Conservation (phyloP, 2,797 vertebrate species). For the Platyrinchus mystaceus region DNA sequence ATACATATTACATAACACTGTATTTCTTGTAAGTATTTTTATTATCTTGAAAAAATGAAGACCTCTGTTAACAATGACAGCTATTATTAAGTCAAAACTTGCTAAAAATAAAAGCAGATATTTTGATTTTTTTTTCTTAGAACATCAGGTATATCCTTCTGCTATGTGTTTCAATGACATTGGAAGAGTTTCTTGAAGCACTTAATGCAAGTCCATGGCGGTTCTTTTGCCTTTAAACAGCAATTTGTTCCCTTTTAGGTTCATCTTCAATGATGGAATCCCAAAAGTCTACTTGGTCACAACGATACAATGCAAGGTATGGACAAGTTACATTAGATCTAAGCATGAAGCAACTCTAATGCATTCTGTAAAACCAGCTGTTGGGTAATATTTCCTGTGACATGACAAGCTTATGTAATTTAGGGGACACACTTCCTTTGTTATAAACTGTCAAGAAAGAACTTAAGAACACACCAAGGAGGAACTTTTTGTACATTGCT, state of each 20-base stretch:
- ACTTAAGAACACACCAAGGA: neutral
- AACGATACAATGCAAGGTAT: neutral
- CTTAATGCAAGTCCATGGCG: neutral
- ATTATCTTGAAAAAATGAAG: neutral
- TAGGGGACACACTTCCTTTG: neutral
- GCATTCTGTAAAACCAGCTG: neutral
- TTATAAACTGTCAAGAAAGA: neutral
- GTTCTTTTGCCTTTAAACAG: neutral
- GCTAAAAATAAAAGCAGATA: neutral
- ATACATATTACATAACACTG: neutral
- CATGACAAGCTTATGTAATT: neutral
- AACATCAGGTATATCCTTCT: neutral
- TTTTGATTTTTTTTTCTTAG: neutral
- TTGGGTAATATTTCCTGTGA: neutral
- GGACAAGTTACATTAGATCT: neutral
- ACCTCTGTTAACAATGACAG: neutral
- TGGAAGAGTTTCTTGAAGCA: neutral
- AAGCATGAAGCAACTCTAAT: neutral
- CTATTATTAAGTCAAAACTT: neutral
- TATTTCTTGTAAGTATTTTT: neutral
- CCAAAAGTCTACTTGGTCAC: neutral
- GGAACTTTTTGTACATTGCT: neutral
- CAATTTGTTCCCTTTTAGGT: neutral
- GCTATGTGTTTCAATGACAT: neutral
- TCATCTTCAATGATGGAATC: neutral